Conservation (phyloP, 2,113 vertebrate genomes). For the Ciconia stormi region DNA sequence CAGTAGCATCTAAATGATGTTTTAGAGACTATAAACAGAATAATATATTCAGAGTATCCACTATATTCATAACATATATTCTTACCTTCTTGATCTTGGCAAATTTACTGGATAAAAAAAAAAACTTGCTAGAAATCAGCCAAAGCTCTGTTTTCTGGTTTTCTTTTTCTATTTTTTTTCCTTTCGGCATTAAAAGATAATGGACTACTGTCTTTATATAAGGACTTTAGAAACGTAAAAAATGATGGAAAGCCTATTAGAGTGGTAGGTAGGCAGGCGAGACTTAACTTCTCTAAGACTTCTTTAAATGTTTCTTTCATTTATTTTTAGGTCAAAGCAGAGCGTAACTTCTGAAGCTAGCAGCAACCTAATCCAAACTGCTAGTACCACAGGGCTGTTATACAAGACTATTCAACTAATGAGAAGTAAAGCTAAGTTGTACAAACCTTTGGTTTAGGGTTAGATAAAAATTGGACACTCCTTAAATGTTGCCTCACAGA, state of each 20-base stretch:
- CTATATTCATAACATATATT: not conserved
- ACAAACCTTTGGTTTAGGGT: slow-evolving; percentile 11
- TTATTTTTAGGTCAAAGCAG: slow-evolving; percentile 29
- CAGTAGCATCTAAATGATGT: not conserved
- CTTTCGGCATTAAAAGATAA: slow-evolving; percentile 39
- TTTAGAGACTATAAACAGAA: not conserved
- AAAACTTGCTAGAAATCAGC: not conserved
- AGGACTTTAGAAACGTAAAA: slow-evolving; percentile 38
- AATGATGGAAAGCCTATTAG: slow-evolving; percentile 21
- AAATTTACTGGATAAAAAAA: not conserved
- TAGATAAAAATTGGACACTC: not conserved
- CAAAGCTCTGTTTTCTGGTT: not conserved
- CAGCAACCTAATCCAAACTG: slow-evolving; percentile 39
- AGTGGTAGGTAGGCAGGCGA: slow-evolving; percentile 28
- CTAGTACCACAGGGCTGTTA: slow-evolving; percentile 24
- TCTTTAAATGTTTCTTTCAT: slow-evolving; percentile 44
- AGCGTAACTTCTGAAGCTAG: slow-evolving; percentile 42
- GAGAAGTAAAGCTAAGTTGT: slow-evolving; percentile 19
- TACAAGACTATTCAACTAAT: not conserved
- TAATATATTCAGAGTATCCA: not conserved
- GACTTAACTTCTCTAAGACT: slow-evolving; percentile 37
- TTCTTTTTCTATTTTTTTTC: not conserved
- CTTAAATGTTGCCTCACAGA: not conserved
- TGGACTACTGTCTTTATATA: not conserved
- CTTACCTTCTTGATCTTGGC: not conserved